Evolutionary conservation across 2,113 vertebrate species (phyloP).

Genomic region (Zingel zingel): DNA sequence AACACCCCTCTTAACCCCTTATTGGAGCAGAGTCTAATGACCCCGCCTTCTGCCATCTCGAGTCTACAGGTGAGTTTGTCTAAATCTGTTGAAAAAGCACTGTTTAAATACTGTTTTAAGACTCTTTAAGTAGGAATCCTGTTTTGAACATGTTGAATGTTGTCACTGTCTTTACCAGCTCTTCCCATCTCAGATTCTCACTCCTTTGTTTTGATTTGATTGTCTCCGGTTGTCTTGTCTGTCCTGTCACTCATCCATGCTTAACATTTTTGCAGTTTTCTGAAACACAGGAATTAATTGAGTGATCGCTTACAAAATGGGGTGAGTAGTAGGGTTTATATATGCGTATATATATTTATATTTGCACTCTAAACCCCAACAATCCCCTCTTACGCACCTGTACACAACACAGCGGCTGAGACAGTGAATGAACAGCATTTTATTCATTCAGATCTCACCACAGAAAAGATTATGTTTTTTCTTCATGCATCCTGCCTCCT

Average conservation of each 20-base stretch:
- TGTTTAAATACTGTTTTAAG: neutral
- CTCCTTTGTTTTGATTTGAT: constrained; percentile 67
- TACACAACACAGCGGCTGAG: constrained; percentile 55
- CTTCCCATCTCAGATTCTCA: constrained; percentile 66
- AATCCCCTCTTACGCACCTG: constrained; percentile 31
- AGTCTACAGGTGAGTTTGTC: constrained; percentile 89
- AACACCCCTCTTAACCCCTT: constrained; percentile 84
- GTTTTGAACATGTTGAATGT: constrained; percentile 60
- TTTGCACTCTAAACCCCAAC: constrained; percentile 60
- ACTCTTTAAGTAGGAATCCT: constrained; percentile 17
- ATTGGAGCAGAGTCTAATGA: constrained; percentile 85
- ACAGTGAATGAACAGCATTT: constrained; percentile 67
- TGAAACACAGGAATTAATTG: constrained; percentile 89
- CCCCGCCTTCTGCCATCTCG: constrained; percentile 89
- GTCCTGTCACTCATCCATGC: constrained; percentile 83
- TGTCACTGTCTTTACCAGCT: constrained; percentile 69
- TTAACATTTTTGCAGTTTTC: constrained; percentile 87
- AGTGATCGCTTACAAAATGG: constrained; percentile 82
- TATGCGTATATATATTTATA: constrained; percentile 42
- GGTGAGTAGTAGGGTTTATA: constrained; percentile 85
- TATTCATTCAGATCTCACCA: constrained; percentile 66
- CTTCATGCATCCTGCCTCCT: constrained; percentile 54
- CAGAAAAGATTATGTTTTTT: constrained; percentile 43
- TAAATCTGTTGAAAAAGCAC: neutral
- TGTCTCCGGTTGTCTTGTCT: constrained; percentile 76